Percentiles rank a stretch among this genome's conserved stretches.
These are phyloP conservation scores for Heliopora coerulea DNA, from an alignment of 92 coral and sea anemone genomes.

Conservation along the genomic window DNA sequence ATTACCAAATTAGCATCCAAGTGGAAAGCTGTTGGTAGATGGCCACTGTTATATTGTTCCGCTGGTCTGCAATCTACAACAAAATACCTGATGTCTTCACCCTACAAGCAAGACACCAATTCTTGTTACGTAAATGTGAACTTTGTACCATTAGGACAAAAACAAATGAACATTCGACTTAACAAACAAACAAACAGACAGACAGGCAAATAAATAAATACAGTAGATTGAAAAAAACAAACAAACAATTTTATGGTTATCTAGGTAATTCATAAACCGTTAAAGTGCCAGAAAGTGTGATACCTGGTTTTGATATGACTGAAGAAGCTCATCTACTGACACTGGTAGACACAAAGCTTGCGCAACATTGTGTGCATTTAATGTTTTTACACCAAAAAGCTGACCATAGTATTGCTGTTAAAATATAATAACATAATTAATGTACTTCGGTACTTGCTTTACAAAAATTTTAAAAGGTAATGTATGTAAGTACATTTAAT, in stretches of 20 bases:
- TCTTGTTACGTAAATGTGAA: too few relatives aligned
- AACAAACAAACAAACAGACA: neutral
- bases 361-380: constrained; percentile 85
- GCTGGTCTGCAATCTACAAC: constrained; percentile 99
- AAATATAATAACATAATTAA: neutral
- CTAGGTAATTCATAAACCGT: neutral
- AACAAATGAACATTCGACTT: neutral
- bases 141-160: neutral
- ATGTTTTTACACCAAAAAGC: constrained; percentile 92
- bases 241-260: too few relatives aligned
- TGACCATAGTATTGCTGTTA: constrained; percentile 92
- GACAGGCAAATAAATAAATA: neutral
- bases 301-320: constrained; percentile 79
- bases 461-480: neutral
- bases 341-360: constrained; percentile 98
- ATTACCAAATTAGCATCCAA: constrained; percentile 93
- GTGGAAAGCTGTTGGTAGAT: constrained; percentile 96
- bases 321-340: constrained; percentile 79
- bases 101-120: constrained; percentile 49
- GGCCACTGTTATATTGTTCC: constrained; percentile 98
- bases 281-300: constrained; percentile 1
- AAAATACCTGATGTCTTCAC: constrained; percentile 90
- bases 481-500: too few relatives aligned
- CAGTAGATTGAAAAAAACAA: neutral
- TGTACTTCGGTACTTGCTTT: neutral